These are phyloP conservation scores for Riptortus pedestris DNA, from an alignment of 1,140 invertebrate genomes.

Conservation along the genomic window DNA sequence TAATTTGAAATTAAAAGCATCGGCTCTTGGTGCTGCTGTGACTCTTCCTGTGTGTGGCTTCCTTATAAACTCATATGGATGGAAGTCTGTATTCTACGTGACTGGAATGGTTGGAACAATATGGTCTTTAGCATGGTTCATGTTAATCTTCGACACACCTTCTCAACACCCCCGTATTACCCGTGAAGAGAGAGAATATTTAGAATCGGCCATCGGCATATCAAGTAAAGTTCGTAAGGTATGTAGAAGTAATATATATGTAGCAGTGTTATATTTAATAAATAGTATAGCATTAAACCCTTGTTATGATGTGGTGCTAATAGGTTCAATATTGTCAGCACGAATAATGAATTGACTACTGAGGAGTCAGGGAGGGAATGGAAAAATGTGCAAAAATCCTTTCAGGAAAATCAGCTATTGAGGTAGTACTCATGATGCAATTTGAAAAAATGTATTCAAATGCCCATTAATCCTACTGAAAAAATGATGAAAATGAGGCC, in stretches of 20 bases:
- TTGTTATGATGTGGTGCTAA: no score
- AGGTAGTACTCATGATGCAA: no score
- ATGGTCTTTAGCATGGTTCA: conserved; percentile 78
- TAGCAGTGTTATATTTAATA: neutral
- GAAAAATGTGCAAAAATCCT: no score
- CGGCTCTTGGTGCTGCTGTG: conserved; percentile 68
- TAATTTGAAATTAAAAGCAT: no score
- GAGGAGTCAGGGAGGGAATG: no score
- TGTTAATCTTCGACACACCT: conserved; percentile 75
- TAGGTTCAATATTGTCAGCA: no score
- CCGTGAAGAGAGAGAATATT: conserved; percentile 64
- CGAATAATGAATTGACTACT: no score
- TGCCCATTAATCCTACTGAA: no score
- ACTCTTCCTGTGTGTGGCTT: conserved; percentile 72
- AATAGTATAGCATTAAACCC: no score
- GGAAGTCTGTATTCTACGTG: conserved; percentile 76
- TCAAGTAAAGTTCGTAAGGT: conserved; percentile 39
- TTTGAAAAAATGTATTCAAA: no score
- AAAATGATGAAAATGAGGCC: no score
- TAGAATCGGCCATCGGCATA: conserved; percentile 58
- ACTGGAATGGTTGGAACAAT: conserved; percentile 63
- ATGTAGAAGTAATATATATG: conserved; percentile 27
- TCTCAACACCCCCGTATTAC: conserved; percentile 75
- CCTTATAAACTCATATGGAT: conserved; percentile 63
- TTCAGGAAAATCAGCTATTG: no score